phyloP scores from a whole-genome alignment of 2,888 invertebrate species.

The Cheiracanthium punctorium region DNA sequence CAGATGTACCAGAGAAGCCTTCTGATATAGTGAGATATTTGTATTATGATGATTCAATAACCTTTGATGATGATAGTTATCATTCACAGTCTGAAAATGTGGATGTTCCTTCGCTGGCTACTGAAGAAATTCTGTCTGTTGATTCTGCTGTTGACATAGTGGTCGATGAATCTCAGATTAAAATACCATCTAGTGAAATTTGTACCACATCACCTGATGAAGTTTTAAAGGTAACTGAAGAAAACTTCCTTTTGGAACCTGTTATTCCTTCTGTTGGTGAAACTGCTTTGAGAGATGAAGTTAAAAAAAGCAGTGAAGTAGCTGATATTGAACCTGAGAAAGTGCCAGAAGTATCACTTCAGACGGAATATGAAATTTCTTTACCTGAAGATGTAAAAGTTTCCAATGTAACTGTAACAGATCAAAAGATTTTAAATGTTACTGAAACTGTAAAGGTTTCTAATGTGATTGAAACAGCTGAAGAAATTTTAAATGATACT shows the following conservation, averaged over 20 bases:
- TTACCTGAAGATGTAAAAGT: no score
- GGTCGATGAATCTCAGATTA: no score
- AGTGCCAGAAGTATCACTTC: neutral
- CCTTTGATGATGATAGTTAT: constrained; percentile 36
- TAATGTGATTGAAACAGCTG: no score
- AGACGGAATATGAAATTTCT: no score
- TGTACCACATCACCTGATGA: no score
- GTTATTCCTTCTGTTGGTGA: no score
- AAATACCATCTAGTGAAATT: no score
- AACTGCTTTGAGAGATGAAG: no score
- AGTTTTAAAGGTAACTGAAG: no score
- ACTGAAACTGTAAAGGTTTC: neutral
- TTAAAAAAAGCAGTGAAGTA: neutral
- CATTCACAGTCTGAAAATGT: neutral
- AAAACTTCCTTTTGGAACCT: no score
- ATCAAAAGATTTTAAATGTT: neutral
- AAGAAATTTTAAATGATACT: neutral
- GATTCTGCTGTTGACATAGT: neutral
- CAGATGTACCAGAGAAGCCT: constrained; percentile 41
- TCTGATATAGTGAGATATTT: constrained; percentile 64
- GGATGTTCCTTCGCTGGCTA: neutral
- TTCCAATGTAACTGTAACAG: no score
- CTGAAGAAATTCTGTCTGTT: neutral
- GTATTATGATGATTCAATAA: constrained; percentile 61
- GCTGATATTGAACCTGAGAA: neutral